These are phyloP conservation scores for Oscheius onirici DNA, from an alignment of 2,888 invertebrate species.

Conservation along the genomic window DNA sequence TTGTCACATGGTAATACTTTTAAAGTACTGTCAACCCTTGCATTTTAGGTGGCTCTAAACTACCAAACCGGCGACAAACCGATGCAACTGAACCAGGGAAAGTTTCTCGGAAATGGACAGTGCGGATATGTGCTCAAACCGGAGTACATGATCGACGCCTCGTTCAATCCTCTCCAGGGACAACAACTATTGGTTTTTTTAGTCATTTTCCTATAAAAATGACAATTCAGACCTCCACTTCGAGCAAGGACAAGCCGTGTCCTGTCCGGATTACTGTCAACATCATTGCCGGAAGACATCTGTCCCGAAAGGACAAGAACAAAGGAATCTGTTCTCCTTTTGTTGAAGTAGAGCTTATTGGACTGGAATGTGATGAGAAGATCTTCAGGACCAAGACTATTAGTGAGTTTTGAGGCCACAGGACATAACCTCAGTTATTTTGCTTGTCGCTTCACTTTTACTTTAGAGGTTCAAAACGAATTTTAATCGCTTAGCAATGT, in stretches of 20 bases:
- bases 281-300: slow-evolving; percentile 87
- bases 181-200: not conserved
- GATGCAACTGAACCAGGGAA: slow-evolving; percentile 94
- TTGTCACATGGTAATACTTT: slow-evolving; percentile 92
- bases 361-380: slow-evolving; percentile 75
- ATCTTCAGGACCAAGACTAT: slow-evolving; percentile 84
- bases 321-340: slow-evolving; percentile 71
- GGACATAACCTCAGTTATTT: no score
- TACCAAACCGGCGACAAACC: slow-evolving; percentile 93
- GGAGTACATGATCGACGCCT: slow-evolving; percentile 83
- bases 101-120: slow-evolving; percentile 88
- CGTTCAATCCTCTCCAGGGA: slow-evolving; percentile 80
- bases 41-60: slow-evolving; percentile 83
- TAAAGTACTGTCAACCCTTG: no score
- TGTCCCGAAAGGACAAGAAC: slow-evolving; percentile 80
- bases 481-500: no score
- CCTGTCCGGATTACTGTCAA: slow-evolving; percentile 60
- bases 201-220: no score
- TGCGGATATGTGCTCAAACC: slow-evolving; percentile 94
- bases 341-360: slow-evolving; percentile 67
- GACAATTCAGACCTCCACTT: slow-evolving; percentile 70
- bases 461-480: no score
- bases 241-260: slow-evolving; percentile 30
- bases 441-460: no score
- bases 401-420: slow-evolving; percentile 79